phyloP scores from a whole-genome alignment of 2,797 vertebrate genomes.

The Ptychadena robeensis region DNA sequence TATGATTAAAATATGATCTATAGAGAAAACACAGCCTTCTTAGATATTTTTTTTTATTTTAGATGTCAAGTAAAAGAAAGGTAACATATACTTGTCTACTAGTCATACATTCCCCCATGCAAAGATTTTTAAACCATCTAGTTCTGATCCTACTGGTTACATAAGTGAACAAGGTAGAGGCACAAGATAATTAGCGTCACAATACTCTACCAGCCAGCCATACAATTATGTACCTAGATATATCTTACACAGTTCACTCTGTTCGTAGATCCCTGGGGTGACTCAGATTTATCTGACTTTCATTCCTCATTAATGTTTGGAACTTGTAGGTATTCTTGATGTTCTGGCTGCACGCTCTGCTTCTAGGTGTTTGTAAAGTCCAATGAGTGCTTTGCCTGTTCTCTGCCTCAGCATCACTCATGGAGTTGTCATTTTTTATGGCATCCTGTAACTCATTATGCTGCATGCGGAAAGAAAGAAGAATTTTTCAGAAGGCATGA shows the following conservation, averaged over 20 bases:
- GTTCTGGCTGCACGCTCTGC: slow-evolving; percentile 42
- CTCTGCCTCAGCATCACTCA: slow-evolving; percentile 30
- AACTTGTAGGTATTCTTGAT: slow-evolving; percentile 37
- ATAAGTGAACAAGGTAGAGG: slow-evolving; percentile 17
- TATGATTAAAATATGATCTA: too few species aligned
- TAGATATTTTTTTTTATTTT: too few species aligned
- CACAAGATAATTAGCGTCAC: slow-evolving; percentile 29
- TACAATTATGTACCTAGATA: slow-evolving; percentile 35
- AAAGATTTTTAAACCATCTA: neutral
- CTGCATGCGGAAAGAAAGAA: slow-evolving; percentile 44
- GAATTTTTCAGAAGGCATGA: slow-evolving; percentile 32
- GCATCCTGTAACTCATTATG: slow-evolving; percentile 45
- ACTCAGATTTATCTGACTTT: slow-evolving; percentile 46
- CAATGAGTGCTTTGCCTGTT: slow-evolving; percentile 48
- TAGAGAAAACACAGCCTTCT: too few species aligned
- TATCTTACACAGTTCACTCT: slow-evolving; percentile 36
- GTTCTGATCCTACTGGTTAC: neutral
- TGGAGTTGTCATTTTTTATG: slow-evolving; percentile 49
- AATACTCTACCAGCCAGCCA: slow-evolving; percentile 26
- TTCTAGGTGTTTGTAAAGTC: slow-evolving; percentile 56
- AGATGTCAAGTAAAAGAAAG: too few species aligned
- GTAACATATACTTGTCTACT: neutral
- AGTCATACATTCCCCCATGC: neutral
- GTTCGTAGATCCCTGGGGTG: slow-evolving; percentile 23
- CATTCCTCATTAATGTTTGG: slow-evolving; percentile 50